Percentiles rank a stretch among this genome's conserved stretches.
Evolutionary conservation across 2,888 invertebrate species (phyloP).

Genomic region (Venustoraphidia nigricollis): DNA sequence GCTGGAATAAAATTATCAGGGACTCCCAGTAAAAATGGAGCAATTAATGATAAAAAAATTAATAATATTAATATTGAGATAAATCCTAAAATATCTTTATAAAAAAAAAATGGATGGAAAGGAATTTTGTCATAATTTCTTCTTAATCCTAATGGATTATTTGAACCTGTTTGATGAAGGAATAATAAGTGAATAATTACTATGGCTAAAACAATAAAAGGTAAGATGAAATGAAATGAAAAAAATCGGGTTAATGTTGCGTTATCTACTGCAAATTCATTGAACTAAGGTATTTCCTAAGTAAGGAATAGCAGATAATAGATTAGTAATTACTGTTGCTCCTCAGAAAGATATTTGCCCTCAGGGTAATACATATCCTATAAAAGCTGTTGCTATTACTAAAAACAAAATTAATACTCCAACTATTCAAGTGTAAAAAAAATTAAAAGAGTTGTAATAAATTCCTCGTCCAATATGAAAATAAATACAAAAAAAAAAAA

Average conservation of each 20-base stretch:
- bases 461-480: conserved; percentile 51
- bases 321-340: conserved; percentile 62
- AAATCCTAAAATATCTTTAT: conserved; percentile 47
- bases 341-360: conserved; percentile 74
- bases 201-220: too few species aligned
- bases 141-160: conserved; percentile 19
- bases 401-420: conserved; percentile 50
- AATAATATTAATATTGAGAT: conserved; percentile 36
- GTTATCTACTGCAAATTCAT: conserved; percentile 58
- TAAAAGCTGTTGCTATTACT: conserved; percentile 56
- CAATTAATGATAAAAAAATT: conserved; percentile 33
- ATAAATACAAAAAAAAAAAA: conserved; percentile 56
- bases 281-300: conserved; percentile 44
- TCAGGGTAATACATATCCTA: conserved; percentile 67
- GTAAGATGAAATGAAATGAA: too few species aligned
- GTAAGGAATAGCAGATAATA: conserved; percentile 55
- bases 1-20: conserved; percentile 62
- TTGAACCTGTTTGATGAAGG: too few species aligned
- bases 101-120: conserved; percentile 48
- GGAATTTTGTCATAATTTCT: conserved; percentile 52
- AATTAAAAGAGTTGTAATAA: conserved; percentile 31
- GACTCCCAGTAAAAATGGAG: conserved; percentile 46
- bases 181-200: too few species aligned
- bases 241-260: conserved; percentile 38
- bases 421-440: conserved; percentile 41